Base-by-base conservation (phyloP, 2,113 vertebrate species). In the Seriola rivoliana region DNA sequence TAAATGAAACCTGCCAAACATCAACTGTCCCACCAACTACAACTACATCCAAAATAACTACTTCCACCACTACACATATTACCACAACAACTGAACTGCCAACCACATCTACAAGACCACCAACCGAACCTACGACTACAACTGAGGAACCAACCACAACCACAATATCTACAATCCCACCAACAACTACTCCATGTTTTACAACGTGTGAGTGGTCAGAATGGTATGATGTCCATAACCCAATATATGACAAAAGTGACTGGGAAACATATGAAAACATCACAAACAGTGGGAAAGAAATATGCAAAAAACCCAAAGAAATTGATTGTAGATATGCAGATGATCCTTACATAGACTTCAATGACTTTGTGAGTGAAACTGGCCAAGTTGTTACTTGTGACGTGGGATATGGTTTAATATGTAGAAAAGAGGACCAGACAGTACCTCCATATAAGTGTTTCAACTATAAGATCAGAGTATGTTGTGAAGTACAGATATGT, bases 201-300 rank as follows among this genome's bases (percentile, higher is more conserved):
- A 0, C 5, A 44, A 21, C 0, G 0, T 93, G 92, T 80, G 62
- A 74, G 0, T 93, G 92, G 92, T 73, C 92, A 57, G 82, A 85
- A 0, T 93, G 90, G 90, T 93, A 85, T 71, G 21, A 93, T 75
- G 90, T 86, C 0, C 52, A 93, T 71, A 0, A 84, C 14, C 57
- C 90, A 25, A 0, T 0, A 1, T 2, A 0, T 0, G 90, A 92
- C 40, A 32, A 71, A 19, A 91, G 17, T 86, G 92, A 93, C 82
- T 91, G 69, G 85, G 92, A 93, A 78, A 93, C 90, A 32, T 93
- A 93, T 6, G 58, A 92, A 25, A 93, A 90, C 69, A 89, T 93
- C 16, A 90, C 16, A 72, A 67, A 89, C 4, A 85, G 34, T 71
- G 81, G 80, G 10, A 7, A 11, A 11, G 0, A 62, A 17, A 85